Base-by-base conservation (phyloP, 2,113 vertebrate species). In the Microcebus lehilahytsara region DNA sequence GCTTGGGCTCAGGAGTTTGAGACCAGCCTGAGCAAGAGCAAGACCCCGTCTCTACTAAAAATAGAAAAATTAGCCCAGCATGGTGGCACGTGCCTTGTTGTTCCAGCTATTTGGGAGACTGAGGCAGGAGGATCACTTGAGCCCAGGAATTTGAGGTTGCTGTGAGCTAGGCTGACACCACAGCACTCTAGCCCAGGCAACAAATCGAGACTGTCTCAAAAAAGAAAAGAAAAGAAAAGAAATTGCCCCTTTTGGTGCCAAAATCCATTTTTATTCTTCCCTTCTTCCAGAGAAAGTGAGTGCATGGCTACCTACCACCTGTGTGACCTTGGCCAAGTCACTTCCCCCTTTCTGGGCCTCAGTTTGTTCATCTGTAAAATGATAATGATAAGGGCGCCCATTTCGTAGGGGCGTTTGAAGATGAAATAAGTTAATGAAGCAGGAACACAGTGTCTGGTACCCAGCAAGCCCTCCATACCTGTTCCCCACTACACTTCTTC, bases 321-420 rank as follows among this genome's bases (percentile, higher is more conserved):
- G 74, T 79, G 79, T 81, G 74, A 96, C 89, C 81, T 95, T 72
- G 74, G 53, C n/a, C 81, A 56, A 87, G 51, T 56, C 86, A 77
- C 66, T n/a, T 40, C 40, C 83, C 75, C 58, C 46, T 87, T 37
- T 91, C 74, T 66, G 56, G 53, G 69, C 64, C 72, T 86, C 71
- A 60, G 40, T 93, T 66, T 92, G 78, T 42, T 81, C 77, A 85
- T 85, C 91, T 51, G 49, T 69, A 94, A 89, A 95, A 93, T 66
- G 69, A 51, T 13, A 74, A 84, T 40, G 40, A 67, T 64, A 69
- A 81, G 5, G 51, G 46, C 27, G 19, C 86, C 64, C 40, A 46
- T n/a, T 64, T 40, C 51, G 74, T 32, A 69, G 25, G 16, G 25
- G 25, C n/a, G 75, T 93, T n/a, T 92, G 83, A 94, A 67, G 32